Evolutionary conservation across 92 coral and sea anemone species (phyloP), one percentile per base, ranked within the genome.

Genomic region (Parazoanthus atlanticus): DNA sequence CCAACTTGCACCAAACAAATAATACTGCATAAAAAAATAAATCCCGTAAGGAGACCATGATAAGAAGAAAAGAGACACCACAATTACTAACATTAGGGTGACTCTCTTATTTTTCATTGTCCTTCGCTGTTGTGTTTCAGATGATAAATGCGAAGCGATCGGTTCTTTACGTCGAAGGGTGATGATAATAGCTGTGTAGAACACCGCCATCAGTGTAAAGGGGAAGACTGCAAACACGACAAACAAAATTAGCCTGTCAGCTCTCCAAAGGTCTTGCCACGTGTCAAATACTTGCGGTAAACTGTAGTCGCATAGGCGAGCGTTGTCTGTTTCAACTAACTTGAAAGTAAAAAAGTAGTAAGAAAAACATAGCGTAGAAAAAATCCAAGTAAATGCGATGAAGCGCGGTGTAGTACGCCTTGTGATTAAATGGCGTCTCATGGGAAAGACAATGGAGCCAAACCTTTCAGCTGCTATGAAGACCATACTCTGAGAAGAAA

Each of bases 241-340:
- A 25, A 61, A 61, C 69, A 61, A 5, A 61, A 3, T 23, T 25
- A 61, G 26, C 17, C 69, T 61, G 26, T 61, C 69, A 19, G 26
- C 69, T 21, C 69, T 61, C 69, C 69, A 61, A 23, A 61, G 69
- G 69, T 61, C 69, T 61, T 61, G 69, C 69, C 69, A 61, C n/a
- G 69, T 19, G 28, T 61, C 69, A 15, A 61, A 61, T 0, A 61
- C 17, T 61, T 61, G 69, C 16, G 69, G 69, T 61, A 61, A 61
- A 61, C 28, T 61, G 69, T 61, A 61, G 26, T 61, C 69, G 28
- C 69, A 61, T n/a, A 61, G 9, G n/a, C 8, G 69, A 25, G 69
- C 28, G 69, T 61, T 61, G 3, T 61, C 28, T 61, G 69, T 25
- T 61, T 61, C 69, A 61, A 61, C 69, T 61, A 61, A 61, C 69